Evolutionary conservation across 2,113 vertebrate species (phyloP).

Genomic region (Cavia porcellus): DNA sequence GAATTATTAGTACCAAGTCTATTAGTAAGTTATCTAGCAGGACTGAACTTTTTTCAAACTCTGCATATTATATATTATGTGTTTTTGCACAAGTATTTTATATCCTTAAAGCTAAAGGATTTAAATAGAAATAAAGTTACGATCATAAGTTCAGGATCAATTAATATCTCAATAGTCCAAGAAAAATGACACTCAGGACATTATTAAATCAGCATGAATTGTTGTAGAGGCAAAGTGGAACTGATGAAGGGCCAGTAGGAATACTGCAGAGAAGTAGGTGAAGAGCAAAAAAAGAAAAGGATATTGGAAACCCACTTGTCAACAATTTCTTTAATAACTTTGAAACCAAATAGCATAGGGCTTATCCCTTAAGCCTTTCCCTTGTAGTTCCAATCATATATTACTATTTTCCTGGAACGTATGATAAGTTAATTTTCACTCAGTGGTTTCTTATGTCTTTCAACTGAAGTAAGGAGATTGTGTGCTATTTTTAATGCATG

Average conservation of each 20-base stretch:
- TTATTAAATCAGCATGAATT: neutral
- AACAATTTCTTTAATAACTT: neutral
- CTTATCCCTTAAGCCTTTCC: rapidly evolving
- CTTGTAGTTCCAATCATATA: neutral
- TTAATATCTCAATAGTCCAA: neutral
- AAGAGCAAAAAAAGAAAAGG: neutral
- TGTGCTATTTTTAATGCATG: neutral
- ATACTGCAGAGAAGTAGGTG: neutral
- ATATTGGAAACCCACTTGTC: neutral
- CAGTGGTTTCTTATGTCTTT: too few species aligned
- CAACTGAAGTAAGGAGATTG: neutral
- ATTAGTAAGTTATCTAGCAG: neutral
- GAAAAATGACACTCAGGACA: neutral
- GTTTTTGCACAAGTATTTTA: neutral
- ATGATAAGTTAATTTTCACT: neutral
- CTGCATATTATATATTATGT: neutral
- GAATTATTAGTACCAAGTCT: neutral
- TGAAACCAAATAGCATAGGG: neutral
- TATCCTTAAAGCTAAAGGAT: neutral
- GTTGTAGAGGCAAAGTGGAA: neutral
- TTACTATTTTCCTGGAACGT: neutral
- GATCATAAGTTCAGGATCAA: neutral
- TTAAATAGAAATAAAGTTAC: neutral
- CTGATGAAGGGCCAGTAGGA: rapidly evolving
- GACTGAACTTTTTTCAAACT: neutral